Evolutionary conservation across 2,888 invertebrate species (phyloP), one percentile per base, ranked within the genome.

Genomic region (Drosophila birchii): DNA sequence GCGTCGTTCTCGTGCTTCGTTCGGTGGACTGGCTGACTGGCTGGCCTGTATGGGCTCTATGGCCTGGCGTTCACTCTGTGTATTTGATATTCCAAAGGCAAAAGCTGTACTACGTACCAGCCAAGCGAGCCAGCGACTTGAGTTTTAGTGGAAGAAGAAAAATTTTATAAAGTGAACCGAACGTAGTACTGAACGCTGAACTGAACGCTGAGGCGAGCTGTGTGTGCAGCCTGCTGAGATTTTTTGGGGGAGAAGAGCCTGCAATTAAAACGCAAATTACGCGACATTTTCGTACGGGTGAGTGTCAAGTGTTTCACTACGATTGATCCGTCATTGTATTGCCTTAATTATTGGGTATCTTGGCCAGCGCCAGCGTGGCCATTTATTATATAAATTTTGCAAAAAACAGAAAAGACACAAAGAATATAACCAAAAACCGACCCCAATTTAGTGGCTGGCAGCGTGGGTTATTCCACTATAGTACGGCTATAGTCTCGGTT

Each of bases 371-470:
- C 90, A 85, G 70, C 75, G 75, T 75, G 78, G 63, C 75, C 82
- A 76, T 87, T 91, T 91, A 91, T 90, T 91, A 90, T 90, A 90
- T 90, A 91, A 90, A 90, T 81, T 84, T 84, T 77, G 75, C 75
- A 58, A 89, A 87, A 82, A 78, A 76, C 29, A 29, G 26, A 5
- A 20, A 53, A 86, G 29, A n/a, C 29, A 7, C 29, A 29, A 32
- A 7, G 47, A 77, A 57, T 74, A 73, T 77, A 88, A 78, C 62
- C 72, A 71, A 84, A 71, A 84, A 77, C 88, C 90, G 90, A 88
- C 90, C 90, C 82, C 82, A 90, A 85, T 81, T 86, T 67, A 58
- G 75, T 26, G 79, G 34, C 8, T 16, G 34, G 51, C 51, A 51
- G 80, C 86, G 86, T 86, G 85, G 86, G 81, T 78, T 80, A 68